Base-by-base conservation (phyloP, 2,888 invertebrate genomes). In the Geotrupes spiniger region DNA sequence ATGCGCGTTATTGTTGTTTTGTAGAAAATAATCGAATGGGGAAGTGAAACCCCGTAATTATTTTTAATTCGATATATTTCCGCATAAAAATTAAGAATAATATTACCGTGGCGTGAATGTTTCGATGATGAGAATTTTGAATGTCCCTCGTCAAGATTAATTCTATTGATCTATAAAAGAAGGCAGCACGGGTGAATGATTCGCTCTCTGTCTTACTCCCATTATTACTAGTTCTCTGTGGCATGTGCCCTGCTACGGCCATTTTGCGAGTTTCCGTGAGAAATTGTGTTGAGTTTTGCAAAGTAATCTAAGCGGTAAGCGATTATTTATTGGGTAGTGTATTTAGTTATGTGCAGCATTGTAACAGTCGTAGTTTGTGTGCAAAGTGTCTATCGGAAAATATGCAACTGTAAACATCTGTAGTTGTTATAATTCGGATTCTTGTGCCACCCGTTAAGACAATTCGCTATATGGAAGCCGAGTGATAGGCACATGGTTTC, bases 201-300 rank as follows among this genome's bases (percentile, higher is more conserved):
- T 63, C 61, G 61, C 56, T 68, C 66, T 68, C 66, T 64, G 62
- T 68, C 64, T 63, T 63, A 59, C 64, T 61, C 75, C 75, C 75
- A 74, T 72, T n/a, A 76, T 77, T 77, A 76, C 77, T 66, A 71
- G 74, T 74, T 74, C 72, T 76, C 74, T 70, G 76, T 79, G 80
- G 81, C 80, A 81, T 81, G 81, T 80, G 80, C 79, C 80, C 76
- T 74, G 76, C 74, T 79, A 79, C 81, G 78, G 81, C 81, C 82
- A 82, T 82, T 81, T 82, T 81, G 78, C 78, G 78, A 74, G 79
- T 80, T 77, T 79, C 76, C 74, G 78, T 76, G 78, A 77, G 80
- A 79, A 79, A 78, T 79, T 76, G 78, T 78, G 77, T 78, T 75
- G 75, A 78, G 76, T 78, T 78, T 73, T 72, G 73, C 71, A 70